Evolutionary conservation across 2,797 vertebrate species (phyloP).

Genomic region (Cottoperca gobio): DNA sequence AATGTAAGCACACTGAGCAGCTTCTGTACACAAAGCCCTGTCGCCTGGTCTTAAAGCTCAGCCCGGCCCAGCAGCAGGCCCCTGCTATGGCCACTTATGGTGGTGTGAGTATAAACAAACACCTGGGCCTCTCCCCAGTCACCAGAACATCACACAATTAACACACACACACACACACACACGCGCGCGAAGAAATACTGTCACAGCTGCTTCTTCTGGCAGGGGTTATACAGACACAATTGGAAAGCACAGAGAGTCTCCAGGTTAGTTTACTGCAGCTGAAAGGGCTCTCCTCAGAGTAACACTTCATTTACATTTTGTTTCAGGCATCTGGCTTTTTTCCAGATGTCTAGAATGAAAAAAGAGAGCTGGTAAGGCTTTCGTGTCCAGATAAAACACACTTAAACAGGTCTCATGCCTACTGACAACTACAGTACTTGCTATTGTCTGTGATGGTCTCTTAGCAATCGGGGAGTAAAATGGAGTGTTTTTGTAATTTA

Average conservation of each 20-base stretch:
- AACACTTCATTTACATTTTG: constrained; percentile 43
- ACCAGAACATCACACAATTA: constrained; percentile 59
- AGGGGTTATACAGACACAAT: constrained; percentile 42
- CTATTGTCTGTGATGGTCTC: constrained; percentile 23
- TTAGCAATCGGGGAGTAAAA: constrained; percentile 4
- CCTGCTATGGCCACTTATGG: constrained; percentile 69
- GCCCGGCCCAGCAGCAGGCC: constrained; percentile 44
- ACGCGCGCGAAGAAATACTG: constrained; percentile 13
- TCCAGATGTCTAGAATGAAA: constrained; percentile 24
- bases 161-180: constrained; percentile 30
- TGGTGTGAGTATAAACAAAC: constrained; percentile 77
- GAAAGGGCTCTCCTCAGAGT: constrained; percentile 38
- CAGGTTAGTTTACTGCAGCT: constrained; percentile 54
- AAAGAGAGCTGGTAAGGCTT: constrained; percentile 11
- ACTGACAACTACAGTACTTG: constrained; percentile 2
- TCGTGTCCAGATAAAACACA: constrained; percentile 4
- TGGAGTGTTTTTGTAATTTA: constrained; percentile 25
- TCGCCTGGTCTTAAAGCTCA: constrained; percentile 43
- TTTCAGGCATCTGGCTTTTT: constrained; percentile 28
- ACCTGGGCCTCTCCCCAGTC: constrained; percentile 67
- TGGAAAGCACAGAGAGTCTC: constrained; percentile 50
- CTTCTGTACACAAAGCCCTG: constrained; percentile 70
- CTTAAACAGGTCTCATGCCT: neutral
- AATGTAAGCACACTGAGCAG: constrained; percentile 67
- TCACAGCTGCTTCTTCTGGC: constrained; percentile 65